A percentile compares a stretch with the other conserved stretches of the same genome.
These are phyloP conservation scores for Mustela nigripes DNA, from an alignment of 2,113 vertebrate genomes.

Conservation along the genomic window DNA sequence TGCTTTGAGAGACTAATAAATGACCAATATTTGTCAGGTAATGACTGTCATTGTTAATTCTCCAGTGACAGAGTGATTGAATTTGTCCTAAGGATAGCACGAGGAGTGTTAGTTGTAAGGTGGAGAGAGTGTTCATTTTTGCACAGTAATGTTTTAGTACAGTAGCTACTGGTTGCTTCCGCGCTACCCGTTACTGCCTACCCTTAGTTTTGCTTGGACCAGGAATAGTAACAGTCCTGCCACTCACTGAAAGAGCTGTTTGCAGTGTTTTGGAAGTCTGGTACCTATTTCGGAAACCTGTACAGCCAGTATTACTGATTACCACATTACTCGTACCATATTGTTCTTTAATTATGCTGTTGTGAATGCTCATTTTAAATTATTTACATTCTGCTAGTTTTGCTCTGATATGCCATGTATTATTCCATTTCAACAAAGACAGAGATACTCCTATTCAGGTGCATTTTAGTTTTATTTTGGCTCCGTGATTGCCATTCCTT, in stretches of 20 bases:
- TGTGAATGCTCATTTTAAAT: conserved; percentile 77
- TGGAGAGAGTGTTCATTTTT: neutral
- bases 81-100: neutral
- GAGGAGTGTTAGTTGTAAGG: neutral
- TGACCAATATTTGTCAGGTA: neutral
- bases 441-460: conserved; percentile 81
- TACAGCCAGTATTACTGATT: conserved; percentile 26
- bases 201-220: neutral
- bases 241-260: conserved; percentile 71
- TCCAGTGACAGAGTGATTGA: neutral
- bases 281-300: conserved; percentile 60
- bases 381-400: conserved; percentile 78
- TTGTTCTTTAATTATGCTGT: conserved; percentile 80
- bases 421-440: conserved; percentile 85
- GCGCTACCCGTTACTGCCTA: neutral
- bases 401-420: conserved; percentile 67
- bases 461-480: conserved; percentile 86
- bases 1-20: conserved; percentile 40
- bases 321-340: conserved; percentile 53
- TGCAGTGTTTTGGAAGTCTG: conserved; percentile 41
- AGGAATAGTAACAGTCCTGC: neutral
- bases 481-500: conserved; percentile 88
- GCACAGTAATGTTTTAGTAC: conserved; percentile 36
- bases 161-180: conserved; percentile 67
- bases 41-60: conserved; percentile 51